Conservation (phyloP, 2,888 invertebrate species). For the Cotesia congregata region DNA sequence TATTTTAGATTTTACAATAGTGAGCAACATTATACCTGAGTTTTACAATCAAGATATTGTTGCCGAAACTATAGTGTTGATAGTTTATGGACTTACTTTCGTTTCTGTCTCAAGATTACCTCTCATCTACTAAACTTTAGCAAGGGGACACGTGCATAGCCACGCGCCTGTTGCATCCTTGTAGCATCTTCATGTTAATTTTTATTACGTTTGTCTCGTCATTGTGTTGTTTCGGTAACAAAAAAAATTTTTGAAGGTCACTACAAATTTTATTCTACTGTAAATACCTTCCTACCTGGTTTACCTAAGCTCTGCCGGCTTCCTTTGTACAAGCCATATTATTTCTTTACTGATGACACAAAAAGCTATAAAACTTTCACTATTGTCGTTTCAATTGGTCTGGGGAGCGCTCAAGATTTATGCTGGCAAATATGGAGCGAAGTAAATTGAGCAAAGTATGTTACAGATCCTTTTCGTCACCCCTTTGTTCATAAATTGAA, state of each 20-base stretch:
- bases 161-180: constrained; percentile 46
- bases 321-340: constrained; percentile 7
- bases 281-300: constrained; percentile 21
- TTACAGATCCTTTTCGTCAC: constrained; percentile 18
- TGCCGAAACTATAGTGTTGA: constrained; percentile 28
- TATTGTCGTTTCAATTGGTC: constrained; percentile 14
- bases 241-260: constrained; percentile 51
- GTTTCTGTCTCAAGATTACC: constrained; percentile 27
- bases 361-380: constrained; percentile 56
- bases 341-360: constrained; percentile 40
- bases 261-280: constrained; percentile 30
- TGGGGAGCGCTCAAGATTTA: constrained; percentile 23
- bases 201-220: constrained; percentile 46
- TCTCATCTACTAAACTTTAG: constrained; percentile 31
- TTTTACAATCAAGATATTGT: constrained; percentile 16
- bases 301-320: constrained; percentile 14
- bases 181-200: constrained; percentile 45
- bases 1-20: background rate
- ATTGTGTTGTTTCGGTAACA: constrained; percentile 24
- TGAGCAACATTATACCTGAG: constrained; percentile 34
- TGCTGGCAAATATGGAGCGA: constrained; percentile 10
- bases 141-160: constrained; percentile 50
- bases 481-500: constrained; percentile 19
- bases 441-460: background rate
- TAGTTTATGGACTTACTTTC: constrained; percentile 46